Evolutionary conservation across 1,140 invertebrate species (phyloP), one percentile per base, ranked within the genome.

Genomic region (Drosophila pandora): DNA sequence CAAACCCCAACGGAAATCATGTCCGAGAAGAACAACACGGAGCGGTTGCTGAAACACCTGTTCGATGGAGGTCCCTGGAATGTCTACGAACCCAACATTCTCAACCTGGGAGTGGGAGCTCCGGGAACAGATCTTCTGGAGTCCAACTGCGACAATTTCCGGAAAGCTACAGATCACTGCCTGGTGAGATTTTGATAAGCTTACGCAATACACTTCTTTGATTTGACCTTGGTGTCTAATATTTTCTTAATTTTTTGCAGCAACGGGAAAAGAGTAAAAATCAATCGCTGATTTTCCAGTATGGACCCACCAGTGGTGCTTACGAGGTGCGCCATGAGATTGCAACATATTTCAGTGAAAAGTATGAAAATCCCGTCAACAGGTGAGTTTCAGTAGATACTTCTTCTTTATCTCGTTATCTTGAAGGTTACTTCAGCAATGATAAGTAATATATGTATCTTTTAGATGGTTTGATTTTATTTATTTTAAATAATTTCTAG

Each of bases 231-330:
- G 21, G 0, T 8, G 8, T 13, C 21, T 2, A 17, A 17, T 59
- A n/a, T 0, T 10, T 5, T 10, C 13, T 2, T 7, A 57, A 32
- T n/a, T 56, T 41, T 43, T 43, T 0, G 41, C 41, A 94, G 93
- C 79, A 92, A 39, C 85, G 91, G 60, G 93, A 93, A 54, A 91
- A 92, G 23, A 75, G 91, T 62, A n/a, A 32, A 3, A 93, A 92
- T 28, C 92, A 92, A 34, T 92, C 92, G 48, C 92, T 93, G 76
- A 83, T 94, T 0, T 94, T 94, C 73, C 94, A 94, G 85, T 94
- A 94, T 79, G 94, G 93, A 7, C 91, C 92, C 9, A 92, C 92
- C 9, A 83, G 91, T 21, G 94, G 94, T 1, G 71, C 91, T 6
- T 93, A 91, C 91, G 93, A 93, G 60, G 92, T 92, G 56, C 92